Evolutionary conservation across 2,113 vertebrate species (phyloP).

Genomic region (Semnornis frantzii): DNA sequence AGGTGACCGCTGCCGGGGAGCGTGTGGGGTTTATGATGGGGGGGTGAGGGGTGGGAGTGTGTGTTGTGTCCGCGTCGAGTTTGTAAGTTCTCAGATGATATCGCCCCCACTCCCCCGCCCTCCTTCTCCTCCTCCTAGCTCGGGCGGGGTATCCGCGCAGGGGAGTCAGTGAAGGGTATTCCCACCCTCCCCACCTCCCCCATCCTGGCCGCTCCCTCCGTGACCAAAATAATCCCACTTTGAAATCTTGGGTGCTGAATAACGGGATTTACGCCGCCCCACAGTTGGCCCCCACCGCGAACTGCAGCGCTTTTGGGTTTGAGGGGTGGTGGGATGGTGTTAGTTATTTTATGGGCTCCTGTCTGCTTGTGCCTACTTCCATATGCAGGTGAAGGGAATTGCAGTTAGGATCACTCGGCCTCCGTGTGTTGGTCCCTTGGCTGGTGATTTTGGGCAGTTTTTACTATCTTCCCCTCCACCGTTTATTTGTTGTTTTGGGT

Average conservation of each 20-base stretch:
- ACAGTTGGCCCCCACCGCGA: not conserved
- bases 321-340: not conserved
- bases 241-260: not conserved
- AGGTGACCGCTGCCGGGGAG: not conserved
- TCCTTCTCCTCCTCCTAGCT: not conserved
- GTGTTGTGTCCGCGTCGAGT: not conserved
- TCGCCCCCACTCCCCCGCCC: not conserved
- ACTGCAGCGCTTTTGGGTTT: not conserved
- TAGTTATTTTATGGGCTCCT: accelerated
- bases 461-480: not conserved
- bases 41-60: not conserved
- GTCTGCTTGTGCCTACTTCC: not conserved
- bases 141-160: not conserved
- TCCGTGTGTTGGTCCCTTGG: not conserved
- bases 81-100: not conserved
- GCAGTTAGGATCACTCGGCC: not conserved
- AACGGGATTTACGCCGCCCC: not conserved
- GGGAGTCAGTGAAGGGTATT: not conserved
- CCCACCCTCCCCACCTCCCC: too few relatives aligned
- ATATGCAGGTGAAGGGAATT: not conserved
- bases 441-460: not conserved
- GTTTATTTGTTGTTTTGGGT: too few relatives aligned
- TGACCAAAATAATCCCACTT: not conserved
- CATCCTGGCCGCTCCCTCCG: not conserved
- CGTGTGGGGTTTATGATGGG: not conserved